A percentile compares a stretch with the other conserved stretches of the same genome.
Conservation (phyloP, 2,888 invertebrate species). For the Stenolophus ochropezus region DNA sequence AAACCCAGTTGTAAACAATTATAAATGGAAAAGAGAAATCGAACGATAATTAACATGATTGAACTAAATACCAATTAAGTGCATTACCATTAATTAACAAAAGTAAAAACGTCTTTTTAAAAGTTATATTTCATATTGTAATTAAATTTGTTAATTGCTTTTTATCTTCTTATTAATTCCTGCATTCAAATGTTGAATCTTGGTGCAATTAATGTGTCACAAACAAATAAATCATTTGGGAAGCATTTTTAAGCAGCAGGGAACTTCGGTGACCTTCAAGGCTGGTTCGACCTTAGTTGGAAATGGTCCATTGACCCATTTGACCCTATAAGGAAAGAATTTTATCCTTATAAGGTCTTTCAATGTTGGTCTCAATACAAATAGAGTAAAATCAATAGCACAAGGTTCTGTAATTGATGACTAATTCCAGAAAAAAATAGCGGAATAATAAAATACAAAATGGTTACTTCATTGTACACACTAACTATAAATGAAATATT, state of each 20-base stretch:
- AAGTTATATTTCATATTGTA: conserved; percentile 9
- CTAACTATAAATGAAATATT: too few relatives aligned
- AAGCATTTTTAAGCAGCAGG: conserved; percentile 16
- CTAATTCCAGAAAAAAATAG: background rate
- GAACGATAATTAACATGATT: background rate
- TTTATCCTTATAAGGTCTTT: conserved; percentile 10
- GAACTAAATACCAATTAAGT: background rate
- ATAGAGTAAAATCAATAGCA: background rate
- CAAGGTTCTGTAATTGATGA: background rate
- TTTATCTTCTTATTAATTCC: conserved; percentile 14
- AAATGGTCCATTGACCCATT: conserved; percentile 35
- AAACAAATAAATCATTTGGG: conserved; percentile 23
- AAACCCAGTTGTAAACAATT: background rate
- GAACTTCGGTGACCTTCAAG: background rate
- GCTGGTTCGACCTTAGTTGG: background rate
- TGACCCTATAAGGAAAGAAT: conserved; percentile 19
- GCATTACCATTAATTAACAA: background rate
- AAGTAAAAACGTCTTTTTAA: background rate
- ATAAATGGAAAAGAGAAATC: background rate
- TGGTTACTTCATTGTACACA: too few relatives aligned
- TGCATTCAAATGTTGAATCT: conserved; percentile 28
- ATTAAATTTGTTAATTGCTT: conserved; percentile 31
- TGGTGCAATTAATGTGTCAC: conserved; percentile 16
- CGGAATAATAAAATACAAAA: too few relatives aligned
- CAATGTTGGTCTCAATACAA: background rate